phyloP scores from a whole-genome alignment of 92 coral and sea anemone genomes.

The Palythoa grandis region DNA sequence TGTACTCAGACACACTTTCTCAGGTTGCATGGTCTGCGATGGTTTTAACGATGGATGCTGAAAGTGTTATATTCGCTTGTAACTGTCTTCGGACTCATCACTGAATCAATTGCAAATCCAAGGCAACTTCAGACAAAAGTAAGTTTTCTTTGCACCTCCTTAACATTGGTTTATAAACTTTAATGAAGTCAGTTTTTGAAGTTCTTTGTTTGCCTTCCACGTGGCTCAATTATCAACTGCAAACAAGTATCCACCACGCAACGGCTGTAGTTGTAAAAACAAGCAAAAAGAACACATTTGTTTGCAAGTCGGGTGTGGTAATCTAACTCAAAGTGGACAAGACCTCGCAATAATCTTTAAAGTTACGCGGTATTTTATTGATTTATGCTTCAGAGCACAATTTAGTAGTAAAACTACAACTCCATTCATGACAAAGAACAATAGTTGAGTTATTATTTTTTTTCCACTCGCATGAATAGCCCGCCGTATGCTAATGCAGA shows the following conservation, averaged over 20 bases:
- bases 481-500: slow-evolving; percentile 42
- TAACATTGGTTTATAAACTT: slow-evolving; percentile 1
- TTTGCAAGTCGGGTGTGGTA: neutral
- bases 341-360: neutral
- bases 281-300: neutral
- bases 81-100: neutral
- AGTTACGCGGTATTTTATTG: neutral
- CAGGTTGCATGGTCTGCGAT: neutral
- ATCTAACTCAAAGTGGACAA: neutral
- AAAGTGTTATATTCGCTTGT: too few species aligned
- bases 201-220: slow-evolving; percentile 44
- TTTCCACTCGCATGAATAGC: slow-evolving; percentile 22
- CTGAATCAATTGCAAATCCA: neutral
- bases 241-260: slow-evolving; percentile 13
- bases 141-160: neutral
- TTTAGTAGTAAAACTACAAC: slow-evolving; percentile 38
- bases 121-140: neutral
- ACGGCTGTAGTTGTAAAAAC: slow-evolving; percentile 7
- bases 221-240: slow-evolving; percentile 43
- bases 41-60: neutral
- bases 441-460: neutral
- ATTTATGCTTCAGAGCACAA: slow-evolving; percentile 30
- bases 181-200: slow-evolving; percentile 38
- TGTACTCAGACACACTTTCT: slow-evolving; percentile 6
- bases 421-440: slow-evolving; percentile 28